Percentiles rank a stretch among this genome's conserved stretches.
These are phyloP conservation scores for Cryptotis parvus DNA, from an alignment of 2,113 vertebrate species.

Conservation along the genomic window DNA sequence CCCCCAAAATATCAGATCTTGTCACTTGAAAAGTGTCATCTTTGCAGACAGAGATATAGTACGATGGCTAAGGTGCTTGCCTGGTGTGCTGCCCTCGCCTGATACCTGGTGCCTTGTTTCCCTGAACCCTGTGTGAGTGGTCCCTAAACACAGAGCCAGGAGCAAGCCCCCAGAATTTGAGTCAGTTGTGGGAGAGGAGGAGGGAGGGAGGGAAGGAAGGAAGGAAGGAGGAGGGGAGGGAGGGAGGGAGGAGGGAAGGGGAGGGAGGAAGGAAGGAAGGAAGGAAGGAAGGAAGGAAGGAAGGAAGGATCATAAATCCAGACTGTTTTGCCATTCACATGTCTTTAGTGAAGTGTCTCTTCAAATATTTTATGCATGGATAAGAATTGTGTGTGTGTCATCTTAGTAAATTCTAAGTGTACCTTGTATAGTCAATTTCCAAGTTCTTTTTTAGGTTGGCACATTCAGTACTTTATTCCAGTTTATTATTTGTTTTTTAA, in stretches of 20 bases:
- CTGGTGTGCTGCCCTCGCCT: too few species aligned
- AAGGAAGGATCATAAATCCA: not conserved
- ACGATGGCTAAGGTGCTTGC: too few species aligned
- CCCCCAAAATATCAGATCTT: not conserved
- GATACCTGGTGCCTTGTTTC: too few species aligned
- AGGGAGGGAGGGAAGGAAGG: too few species aligned
- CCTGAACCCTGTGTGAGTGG: too few species aligned
- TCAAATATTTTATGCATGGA: not conserved
- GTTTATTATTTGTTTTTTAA: not conserved
- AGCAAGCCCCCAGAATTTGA: too few species aligned
- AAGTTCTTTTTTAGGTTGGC: not conserved
- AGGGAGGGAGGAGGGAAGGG: too few species aligned
- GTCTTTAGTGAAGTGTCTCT: conserved; percentile 5
- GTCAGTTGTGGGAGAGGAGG: too few species aligned
- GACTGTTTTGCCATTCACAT: not conserved
- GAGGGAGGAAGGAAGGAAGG: too few species aligned
- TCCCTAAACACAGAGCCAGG: too few species aligned
- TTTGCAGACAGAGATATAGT: not conserved
- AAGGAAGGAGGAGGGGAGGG: too few species aligned
- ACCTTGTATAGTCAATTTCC: not conserved
- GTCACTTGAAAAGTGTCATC: conserved; percentile 31
- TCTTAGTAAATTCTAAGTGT: not conserved
- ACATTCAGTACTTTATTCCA: not conserved
- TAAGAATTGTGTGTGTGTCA: not conserved
- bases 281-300: too few species aligned